Evolutionary conservation across 2,113 vertebrate genomes (phyloP).

Genomic region (Cettia cetti): DNA sequence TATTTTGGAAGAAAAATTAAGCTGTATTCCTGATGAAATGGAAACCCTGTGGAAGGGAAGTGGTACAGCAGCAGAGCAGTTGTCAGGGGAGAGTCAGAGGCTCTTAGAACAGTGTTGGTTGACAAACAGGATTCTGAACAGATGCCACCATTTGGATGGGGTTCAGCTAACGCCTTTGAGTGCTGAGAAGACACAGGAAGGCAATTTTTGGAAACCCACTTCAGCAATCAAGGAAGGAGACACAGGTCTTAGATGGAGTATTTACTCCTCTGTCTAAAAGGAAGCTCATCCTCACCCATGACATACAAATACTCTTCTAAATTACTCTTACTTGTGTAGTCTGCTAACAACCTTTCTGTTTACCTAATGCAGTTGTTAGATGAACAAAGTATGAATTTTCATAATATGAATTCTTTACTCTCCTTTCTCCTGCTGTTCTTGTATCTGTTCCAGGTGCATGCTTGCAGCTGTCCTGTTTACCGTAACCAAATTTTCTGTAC

Average conservation of each 20-base stretch:
- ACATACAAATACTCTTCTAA: background rate
- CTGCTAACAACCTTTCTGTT: background rate
- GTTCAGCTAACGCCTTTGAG: background rate
- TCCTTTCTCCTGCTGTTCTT: background rate
- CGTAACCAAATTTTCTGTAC: background rate
- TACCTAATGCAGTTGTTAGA: background rate
- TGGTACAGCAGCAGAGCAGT: background rate
- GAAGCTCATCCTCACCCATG: background rate
- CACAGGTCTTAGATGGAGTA: background rate
- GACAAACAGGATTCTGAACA: background rate
- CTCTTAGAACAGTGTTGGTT: background rate
- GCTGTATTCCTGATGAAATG: background rate
- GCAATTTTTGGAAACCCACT: background rate
- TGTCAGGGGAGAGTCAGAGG: background rate
- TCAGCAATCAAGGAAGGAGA: accelerated
- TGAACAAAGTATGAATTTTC: background rate
- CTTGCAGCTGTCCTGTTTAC: background rate
- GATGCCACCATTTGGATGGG: background rate
- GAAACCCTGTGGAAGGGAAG: background rate
- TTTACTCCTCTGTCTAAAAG: background rate
- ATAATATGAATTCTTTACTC: background rate
- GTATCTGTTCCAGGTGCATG: background rate
- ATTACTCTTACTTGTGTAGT: background rate
- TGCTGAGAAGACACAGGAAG: background rate
- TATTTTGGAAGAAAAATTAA: background rate